Base-by-base conservation (phyloP, 1,140 invertebrate genomes). In the Aphaenogaster ashmeadi region DNA sequence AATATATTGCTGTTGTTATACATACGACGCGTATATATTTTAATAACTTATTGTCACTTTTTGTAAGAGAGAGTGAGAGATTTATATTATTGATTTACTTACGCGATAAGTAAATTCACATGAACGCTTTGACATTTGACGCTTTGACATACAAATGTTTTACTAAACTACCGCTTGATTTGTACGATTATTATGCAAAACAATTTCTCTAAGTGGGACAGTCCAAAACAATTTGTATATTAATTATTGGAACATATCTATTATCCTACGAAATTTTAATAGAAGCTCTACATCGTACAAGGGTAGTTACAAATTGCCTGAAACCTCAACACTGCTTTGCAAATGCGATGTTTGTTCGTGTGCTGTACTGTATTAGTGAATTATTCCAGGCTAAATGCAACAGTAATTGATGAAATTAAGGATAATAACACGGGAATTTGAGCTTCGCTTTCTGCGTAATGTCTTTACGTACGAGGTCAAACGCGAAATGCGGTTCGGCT, bases 361-460 rank as follows among this genome's bases (percentile, higher is more conserved):
- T 44, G 50, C 15, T 56, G 5, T 38, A 21, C 13, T 56, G 69
- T 33, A 71, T 81, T 71, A 41, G 50, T 71, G 15, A 81, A 44
- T 72, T 41, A 81, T 72, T 71, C n/a, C 15, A 71, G 13, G 38
- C 56, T 52, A 54, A 44, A 78, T 78, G 44, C 52, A 13, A 8
- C 27, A 47, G 47, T 44, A 81, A 54, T 79, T 79, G 47, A 47
- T n/a, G 21, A 8, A 6, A 67, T 69, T 81, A 54, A 54, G 44
- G 62, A 80, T 80, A 52, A 80, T 80, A 80, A 69, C 33, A 18
- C 7, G n/a, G 13, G 13, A 54, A 80, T 80, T 81, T 33, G n/a
- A 81, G 21, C 21, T 56, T 18, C 5, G 50, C 36, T 56, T 69
- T 52, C 47, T 9, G 21, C 41, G 41, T 62, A 78, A 62, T 36